Conservation (phyloP, 2,113 vertebrate species). For the Burhinus bistriatus region DNA sequence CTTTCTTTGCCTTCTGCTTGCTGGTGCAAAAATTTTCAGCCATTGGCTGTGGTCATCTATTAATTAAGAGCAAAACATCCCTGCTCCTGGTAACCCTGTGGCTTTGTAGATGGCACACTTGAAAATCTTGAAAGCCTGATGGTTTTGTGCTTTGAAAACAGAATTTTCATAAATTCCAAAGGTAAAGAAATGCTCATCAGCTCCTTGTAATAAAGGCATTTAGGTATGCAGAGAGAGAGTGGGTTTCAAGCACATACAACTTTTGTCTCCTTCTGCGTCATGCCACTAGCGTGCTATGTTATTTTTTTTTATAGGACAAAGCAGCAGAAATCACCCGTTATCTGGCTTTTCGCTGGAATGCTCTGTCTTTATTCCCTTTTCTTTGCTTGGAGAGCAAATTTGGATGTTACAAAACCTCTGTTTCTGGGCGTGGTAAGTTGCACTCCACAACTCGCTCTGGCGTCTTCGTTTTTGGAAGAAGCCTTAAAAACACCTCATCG, state of each 20-base stretch:
- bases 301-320: slow-evolving; percentile 43
- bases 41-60: background rate
- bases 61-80: background rate
- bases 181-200: background rate
- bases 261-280: background rate
- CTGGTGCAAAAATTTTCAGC: background rate
- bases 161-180: background rate
- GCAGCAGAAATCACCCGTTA: slow-evolving; percentile 69
- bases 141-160: background rate
- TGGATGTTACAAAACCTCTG: slow-evolving; percentile 91
- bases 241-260: fast-evolving
- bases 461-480: background rate
- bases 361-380: slow-evolving; percentile 89
- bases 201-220: background rate
- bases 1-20: background rate
- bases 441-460: background rate
- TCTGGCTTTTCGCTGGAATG: slow-evolving; percentile 86
- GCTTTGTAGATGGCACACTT: background rate
- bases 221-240: background rate
- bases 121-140: background rate
- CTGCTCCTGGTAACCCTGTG: background rate
- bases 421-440: slow-evolving; percentile 92
- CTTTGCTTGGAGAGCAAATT: slow-evolving; percentile 96
- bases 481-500: background rate
- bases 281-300: background rate